Evolutionary conservation across 2,888 invertebrate genomes (phyloP).

Genomic region (Pristionchus mayeri): DNA sequence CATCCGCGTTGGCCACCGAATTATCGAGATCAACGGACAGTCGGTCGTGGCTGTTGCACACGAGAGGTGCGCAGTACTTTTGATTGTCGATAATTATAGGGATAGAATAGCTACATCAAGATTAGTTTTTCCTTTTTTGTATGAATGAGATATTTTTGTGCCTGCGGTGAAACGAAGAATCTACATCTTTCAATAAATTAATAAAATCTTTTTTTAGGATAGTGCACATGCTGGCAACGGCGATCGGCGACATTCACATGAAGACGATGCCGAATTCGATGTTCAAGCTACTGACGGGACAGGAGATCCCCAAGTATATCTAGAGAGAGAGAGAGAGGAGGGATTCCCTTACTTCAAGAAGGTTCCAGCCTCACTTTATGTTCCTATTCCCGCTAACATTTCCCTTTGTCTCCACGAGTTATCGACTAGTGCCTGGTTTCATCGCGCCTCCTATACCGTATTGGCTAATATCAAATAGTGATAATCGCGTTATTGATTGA

Average conservation of each 20-base stretch:
- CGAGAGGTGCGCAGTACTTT: conserved; percentile 80
- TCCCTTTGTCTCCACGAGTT: conserved; percentile 22
- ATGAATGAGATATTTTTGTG: background rate
- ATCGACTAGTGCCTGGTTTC: conserved; percentile 24
- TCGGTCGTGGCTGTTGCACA: conserved; percentile 99
- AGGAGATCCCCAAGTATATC: conserved; percentile 99
- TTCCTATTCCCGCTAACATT: conserved; percentile 8
- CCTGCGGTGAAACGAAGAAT: too few relatives aligned
- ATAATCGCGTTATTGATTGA: conserved; percentile 16
- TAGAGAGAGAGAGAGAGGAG: conserved; percentile 76
- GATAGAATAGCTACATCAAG: background rate
- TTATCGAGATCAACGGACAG: conserved; percentile 96
- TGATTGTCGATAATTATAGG: background rate
- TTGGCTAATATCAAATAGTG: conserved; percentile 20
- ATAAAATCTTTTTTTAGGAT: conserved; percentile 82
- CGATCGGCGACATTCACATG: conserved; percentile 99
- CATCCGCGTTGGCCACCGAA: conserved; percentile 97
- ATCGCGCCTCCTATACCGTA: background rate
- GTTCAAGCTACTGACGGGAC: conserved; percentile 98
- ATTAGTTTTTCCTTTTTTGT: background rate
- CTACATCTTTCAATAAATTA: too few relatives aligned
- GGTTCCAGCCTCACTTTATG: background rate
- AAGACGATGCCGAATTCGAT: conserved; percentile 99
- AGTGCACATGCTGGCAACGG: conserved; percentile 97
- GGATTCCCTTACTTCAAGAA: background rate